Conservation (phyloP, 2,888 invertebrate genomes). For the Crioceris asparagi region DNA sequence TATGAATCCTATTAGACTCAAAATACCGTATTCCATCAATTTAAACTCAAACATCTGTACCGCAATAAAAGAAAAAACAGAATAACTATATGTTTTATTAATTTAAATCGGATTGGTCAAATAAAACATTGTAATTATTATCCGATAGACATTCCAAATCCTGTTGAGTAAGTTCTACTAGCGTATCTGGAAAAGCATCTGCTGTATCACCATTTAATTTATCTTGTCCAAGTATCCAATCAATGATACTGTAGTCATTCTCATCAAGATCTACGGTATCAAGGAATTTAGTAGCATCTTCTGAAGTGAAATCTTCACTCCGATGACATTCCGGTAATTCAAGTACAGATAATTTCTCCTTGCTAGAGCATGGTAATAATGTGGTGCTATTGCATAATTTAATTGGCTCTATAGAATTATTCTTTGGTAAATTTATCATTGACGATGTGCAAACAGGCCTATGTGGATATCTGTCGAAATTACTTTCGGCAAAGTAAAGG, state of each 20-base stretch:
- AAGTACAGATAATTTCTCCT: slow-evolving; percentile 10
- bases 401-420: too few relatives aligned
- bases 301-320: not conserved
- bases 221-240: slow-evolving; percentile 9
- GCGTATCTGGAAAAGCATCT: not conserved
- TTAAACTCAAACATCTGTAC: too few relatives aligned
- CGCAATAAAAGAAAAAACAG: too few relatives aligned
- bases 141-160: too few relatives aligned
- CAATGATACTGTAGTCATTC: slow-evolving; percentile 12
- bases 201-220: slow-evolving; percentile 6
- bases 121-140: too few relatives aligned
- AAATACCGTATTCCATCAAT: too few relatives aligned
- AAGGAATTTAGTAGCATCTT: not conserved
- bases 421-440: slow-evolving; percentile 5
- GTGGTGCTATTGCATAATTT: too few relatives aligned
- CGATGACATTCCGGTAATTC: slow-evolving; percentile 12
- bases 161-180: slow-evolving; percentile 6
- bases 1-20: too few relatives aligned
- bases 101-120: too few relatives aligned
- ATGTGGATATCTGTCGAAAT: slow-evolving; percentile 9
- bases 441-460: slow-evolving; percentile 13
- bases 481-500: slow-evolving; percentile 14
- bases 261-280: slow-evolving; percentile 9
- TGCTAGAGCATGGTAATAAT: too few relatives aligned
- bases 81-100: too few relatives aligned